Percentiles rank a stretch among this genome's conserved stretches.
These are phyloP conservation scores for Tricholauxania praeusta DNA, from an alignment of 2,888 invertebrate species.

Conservation along the genomic window DNA sequence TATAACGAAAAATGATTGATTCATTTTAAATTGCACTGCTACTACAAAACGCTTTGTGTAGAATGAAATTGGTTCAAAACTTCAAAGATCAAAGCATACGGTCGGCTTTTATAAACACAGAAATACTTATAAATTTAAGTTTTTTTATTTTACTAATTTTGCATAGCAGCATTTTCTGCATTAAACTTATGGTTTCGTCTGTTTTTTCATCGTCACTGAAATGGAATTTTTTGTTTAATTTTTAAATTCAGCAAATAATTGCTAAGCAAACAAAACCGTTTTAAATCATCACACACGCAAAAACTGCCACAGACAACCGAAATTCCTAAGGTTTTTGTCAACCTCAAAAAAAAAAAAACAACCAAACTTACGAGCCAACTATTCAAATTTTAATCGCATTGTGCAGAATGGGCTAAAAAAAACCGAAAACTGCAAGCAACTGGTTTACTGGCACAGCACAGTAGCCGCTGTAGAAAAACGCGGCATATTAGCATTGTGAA, in stretches of 20 bases:
- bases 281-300: constrained; percentile 32
- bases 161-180: constrained; percentile 2
- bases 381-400: constrained; percentile 46
- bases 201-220: neutral
- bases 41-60: neutral
- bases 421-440: constrained; percentile 15
- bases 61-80: neutral
- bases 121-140: too few relatives aligned
- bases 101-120: too few relatives aligned
- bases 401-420: constrained; percentile 32
- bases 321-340: constrained; percentile 37
- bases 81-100: too few relatives aligned
- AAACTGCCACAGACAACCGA: constrained; percentile 43
- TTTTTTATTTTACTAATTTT: neutral
- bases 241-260: constrained; percentile 36
- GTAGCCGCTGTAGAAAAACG: constrained; percentile 30
- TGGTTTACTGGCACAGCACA: constrained; percentile 30
- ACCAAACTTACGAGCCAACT: constrained; percentile 21
- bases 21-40: constrained; percentile 11
- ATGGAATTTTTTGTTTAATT: constrained; percentile 11
- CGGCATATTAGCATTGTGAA: constrained; percentile 46
- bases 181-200: neutral
- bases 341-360: neutral
- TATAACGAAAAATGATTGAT: constrained; percentile 5
- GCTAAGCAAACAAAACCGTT: constrained; percentile 8